These are phyloP conservation scores for Diuraphis noxia DNA, from an alignment of 1,140 invertebrate genomes.

Conservation along the genomic window DNA sequence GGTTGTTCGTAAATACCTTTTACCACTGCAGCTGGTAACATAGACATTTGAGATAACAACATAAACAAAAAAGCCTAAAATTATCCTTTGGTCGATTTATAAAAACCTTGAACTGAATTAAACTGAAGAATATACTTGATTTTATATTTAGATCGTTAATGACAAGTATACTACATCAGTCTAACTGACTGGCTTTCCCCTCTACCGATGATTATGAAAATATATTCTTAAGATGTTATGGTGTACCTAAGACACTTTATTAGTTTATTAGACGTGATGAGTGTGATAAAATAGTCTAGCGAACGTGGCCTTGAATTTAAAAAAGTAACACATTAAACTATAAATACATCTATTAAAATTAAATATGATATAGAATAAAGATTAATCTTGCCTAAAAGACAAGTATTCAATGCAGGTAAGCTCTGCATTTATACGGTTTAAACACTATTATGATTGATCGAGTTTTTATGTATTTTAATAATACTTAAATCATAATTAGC, in stretches of 20 bases:
- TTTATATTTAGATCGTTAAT: conserved; percentile 35
- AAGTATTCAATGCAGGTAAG: neutral
- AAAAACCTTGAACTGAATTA: neutral
- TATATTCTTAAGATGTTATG: neutral
- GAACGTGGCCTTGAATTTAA: neutral
- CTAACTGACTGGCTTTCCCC: neutral
- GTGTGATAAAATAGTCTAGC: neutral
- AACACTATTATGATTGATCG: neutral
- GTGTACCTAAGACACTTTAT: neutral
- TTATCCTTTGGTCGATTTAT: neutral
- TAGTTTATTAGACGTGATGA: neutral
- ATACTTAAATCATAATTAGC: neutral
- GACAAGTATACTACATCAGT: neutral
- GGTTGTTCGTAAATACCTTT: neutral
- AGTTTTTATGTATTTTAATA: neutral
- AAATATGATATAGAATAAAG: neutral
- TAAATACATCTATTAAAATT: neutral
- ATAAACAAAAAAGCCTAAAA: neutral
- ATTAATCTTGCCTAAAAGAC: neutral
- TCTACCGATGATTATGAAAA: neutral
- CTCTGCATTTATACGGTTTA: neutral
- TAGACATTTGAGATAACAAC: neutral
- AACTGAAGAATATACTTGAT: neutral
- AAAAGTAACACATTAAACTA: neutral
- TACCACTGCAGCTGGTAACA: neutral